These are phyloP conservation scores for Tiliqua scincoides DNA, from an alignment of 2,113 vertebrate species.

Conservation along the genomic window DNA sequence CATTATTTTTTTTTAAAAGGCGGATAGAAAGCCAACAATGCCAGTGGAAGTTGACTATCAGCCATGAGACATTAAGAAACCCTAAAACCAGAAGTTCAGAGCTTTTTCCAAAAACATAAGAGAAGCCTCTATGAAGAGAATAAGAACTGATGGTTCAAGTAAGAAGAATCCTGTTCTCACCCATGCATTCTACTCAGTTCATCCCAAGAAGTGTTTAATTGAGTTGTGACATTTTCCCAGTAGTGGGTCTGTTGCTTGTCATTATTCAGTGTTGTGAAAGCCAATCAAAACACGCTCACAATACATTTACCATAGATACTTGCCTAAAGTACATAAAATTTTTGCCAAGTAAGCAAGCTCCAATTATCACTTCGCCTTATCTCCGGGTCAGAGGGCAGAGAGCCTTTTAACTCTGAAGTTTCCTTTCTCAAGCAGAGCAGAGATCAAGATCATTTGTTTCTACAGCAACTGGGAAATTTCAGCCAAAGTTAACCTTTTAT, in stretches of 20 bases:
- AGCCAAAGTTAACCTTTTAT: no score
- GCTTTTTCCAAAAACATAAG: not conserved
- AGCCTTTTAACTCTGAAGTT: no score
- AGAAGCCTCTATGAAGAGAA: not conserved
- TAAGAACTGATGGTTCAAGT: not conserved
- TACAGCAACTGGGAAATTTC: no score
- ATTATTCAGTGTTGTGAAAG: not conserved
- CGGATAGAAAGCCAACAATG: not conserved
- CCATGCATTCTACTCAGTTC: not conserved
- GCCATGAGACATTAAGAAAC: not conserved
- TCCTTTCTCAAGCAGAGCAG: no score
- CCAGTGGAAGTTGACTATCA: no score
- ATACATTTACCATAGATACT: no score
- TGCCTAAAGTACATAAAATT: no score
- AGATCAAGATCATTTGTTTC: no score
- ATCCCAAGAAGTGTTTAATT: not conserved
- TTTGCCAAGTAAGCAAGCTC: no score
- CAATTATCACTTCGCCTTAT: no score
- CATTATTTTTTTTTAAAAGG: no score
- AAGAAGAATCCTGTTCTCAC: not conserved
- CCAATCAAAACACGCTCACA: not conserved
- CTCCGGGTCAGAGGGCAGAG: no score
- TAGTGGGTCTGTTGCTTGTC: not conserved
- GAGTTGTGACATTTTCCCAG: not conserved
- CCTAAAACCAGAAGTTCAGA: not conserved